Base-by-base conservation (phyloP, 2,113 vertebrate genomes). In the Colossoma macropomum region DNA sequence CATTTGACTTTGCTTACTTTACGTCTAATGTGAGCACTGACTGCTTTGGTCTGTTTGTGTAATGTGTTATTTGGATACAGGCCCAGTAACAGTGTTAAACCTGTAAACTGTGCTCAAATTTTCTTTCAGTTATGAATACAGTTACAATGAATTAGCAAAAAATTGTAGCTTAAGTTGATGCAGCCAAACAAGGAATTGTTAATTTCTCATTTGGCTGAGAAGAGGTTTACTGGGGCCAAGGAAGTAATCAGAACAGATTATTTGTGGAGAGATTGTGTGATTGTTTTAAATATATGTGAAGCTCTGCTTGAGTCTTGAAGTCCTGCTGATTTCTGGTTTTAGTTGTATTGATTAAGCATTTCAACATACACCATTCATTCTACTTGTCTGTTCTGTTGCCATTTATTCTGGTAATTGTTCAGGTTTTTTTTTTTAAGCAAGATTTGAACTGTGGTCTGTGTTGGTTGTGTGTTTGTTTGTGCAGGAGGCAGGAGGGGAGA, bases 401-500 rank as follows among this genome's bases (percentile, higher is more conserved):
- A 13, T 27, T 62, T 56, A 8, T 23, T 21, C 54, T 23, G 50
- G 10, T 52, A 23, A 23, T 59, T 59, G 21, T 23, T 21, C 1
- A 59, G n/a, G 4, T n/a, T 2, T n/a, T 9, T 60, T 0, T 60
- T 23, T n/a, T 0, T 7, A 60, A 25, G 5, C 1, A 8, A 0
- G 21, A 16, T 10, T 34, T 79, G 7, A 3, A 32, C 4, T 70
- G 1, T 30, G 23, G 23, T 17, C 4, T 28, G 4, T 3, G 34
- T 11, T 6, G 41, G 4, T 0, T 52, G 34, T 54, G 1, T 74
- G 10, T 34, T 12, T 38, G 59, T 59, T 28, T 48, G 92, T 95
- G 77, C 87, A 99, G 97, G 97, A 98, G 84, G 91, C 96, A 13
- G 92, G 90, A 6, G 84, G 91, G 65, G 98, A 99, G 91, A 91